A percentile compares a stretch with the other conserved stretches of the same genome.
Conservation (phyloP, 2,888 invertebrate species). For the Dasypolia templi region DNA sequence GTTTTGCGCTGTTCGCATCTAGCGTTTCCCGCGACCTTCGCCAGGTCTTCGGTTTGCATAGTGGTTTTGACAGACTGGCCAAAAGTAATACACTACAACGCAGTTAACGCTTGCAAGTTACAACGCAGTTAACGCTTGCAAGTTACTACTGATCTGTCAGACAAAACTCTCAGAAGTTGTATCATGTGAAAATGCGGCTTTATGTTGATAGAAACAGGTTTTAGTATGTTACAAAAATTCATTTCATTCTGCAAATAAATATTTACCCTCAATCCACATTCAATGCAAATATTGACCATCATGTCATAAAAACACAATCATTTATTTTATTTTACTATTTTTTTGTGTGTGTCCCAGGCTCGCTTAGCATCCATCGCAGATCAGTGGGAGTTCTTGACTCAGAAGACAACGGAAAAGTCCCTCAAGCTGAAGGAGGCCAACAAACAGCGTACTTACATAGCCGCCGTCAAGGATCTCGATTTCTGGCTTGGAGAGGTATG, state of each 20-base stretch:
- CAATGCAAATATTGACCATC: neutral
- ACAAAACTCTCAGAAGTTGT: neutral
- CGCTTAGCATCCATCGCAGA: constrained; percentile 97
- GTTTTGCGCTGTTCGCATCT: neutral
- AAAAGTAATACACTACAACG: too few relatives aligned
- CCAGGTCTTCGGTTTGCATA: neutral
- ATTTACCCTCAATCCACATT: neutral
- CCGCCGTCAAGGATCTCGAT: constrained; percentile 99
- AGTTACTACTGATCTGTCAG: neutral
- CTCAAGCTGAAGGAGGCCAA: constrained; percentile 99
- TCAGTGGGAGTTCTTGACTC: constrained; percentile 99
- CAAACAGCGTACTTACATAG: constrained; percentile 99
- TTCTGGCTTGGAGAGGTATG: constrained; percentile 99
- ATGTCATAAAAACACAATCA: neutral
- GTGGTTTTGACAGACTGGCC: neutral
- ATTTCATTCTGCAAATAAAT: neutral
- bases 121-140: too few relatives aligned
- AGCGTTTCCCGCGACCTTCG: neutral
- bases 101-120: too few relatives aligned
- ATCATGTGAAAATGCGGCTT: neutral
- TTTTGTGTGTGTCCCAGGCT: constrained; percentile 77
- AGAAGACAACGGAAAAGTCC: constrained; percentile 99
- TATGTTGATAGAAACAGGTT: neutral
- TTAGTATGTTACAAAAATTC: too few relatives aligned
- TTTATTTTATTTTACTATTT: neutral